Percentiles rank a stretch among this genome's conserved stretches.
Evolutionary conservation across 2,888 invertebrate species (phyloP).

Genomic region (Agrotis ipsilon): DNA sequence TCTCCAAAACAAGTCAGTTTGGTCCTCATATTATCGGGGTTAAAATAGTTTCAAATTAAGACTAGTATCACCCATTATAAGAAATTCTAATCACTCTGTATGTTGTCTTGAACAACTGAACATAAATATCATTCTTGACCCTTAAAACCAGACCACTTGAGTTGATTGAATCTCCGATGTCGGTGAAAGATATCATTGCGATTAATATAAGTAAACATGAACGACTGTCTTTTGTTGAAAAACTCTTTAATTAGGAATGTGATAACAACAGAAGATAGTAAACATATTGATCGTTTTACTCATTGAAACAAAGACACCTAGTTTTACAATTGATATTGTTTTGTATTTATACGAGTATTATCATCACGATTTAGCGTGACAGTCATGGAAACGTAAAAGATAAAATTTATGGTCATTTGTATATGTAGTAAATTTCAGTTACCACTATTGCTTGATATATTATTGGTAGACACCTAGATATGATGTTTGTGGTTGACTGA

Average conservation of each 20-base stretch:
- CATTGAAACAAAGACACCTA: not conserved
- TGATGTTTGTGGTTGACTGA: not conserved
- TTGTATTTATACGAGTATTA: conserved; percentile 12
- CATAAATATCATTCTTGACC: not conserved
- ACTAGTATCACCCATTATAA: too few species aligned
- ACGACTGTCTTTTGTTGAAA: conserved; percentile 36
- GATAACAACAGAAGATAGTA: conserved; percentile 40
- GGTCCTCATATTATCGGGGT: too few species aligned
- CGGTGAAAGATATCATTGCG: conserved; percentile 40
- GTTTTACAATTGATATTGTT: not conserved
- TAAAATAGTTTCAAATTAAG: too few species aligned
- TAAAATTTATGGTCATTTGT: not conserved
- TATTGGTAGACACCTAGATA: not conserved
- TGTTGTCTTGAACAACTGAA: not conserved
- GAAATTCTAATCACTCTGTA: too few species aligned
- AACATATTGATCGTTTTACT: conserved; percentile 24
- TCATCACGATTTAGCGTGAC: not conserved
- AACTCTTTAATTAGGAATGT: conserved; percentile 4
- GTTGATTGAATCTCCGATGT: conserved; percentile 34
- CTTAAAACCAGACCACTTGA: not conserved
- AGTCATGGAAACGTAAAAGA: not conserved
- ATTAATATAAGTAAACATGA: conserved; percentile 16
- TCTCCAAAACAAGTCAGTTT: too few species aligned
- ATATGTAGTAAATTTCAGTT: too few species aligned
- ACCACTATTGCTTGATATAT: not conserved